Evolutionary conservation across 2,113 vertebrate genomes (phyloP), one percentile per base, ranked within the genome.

Genomic region (Uria lomvia): DNA sequence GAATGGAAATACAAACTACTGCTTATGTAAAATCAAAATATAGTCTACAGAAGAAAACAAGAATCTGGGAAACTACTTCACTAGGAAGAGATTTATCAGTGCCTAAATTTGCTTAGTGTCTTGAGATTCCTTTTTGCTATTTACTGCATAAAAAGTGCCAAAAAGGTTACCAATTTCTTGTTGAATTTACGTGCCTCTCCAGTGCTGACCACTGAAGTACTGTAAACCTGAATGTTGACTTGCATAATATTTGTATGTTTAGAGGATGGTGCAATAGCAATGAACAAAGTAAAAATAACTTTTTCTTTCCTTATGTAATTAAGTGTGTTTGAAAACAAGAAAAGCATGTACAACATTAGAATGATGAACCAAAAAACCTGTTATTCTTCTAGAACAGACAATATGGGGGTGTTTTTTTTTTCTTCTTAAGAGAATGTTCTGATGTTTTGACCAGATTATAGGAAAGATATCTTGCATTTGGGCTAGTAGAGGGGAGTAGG

Each of bases 311-410:
- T 50, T 50, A 55, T 2, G 8, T 47, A 71, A 40, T 30, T 24
- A 45, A 68, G 17, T 42, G 36, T 16, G 12, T 70, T 29, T 21
- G 30, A 34, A 56, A 63, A 76, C 36, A 50, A 58, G 36, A 59
- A 24, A 66, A 56, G 1, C 11, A 17, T 3, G 2, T 43, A 36
- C 6, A 56, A 49, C 3, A 5, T 8, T 6, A 50, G 19, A 34
- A n/a, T 17, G 32, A 15, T 60, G 16, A 12, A 53, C 62, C 38
- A 16, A 45, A 43, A 50, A 32, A 2, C 4, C 15, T 4, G 11
- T n/a, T 2, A 19, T 15, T 56, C 36, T 36, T 29, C 15, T 45
- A 22, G 15, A 65, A 65, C 59, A 12, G 11, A 52, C 12, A 43
- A 17, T 21, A n/a, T 4, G 3, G 29, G n/a, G 4, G 14, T 20